A percentile compares a stretch with the other conserved stretches of the same genome.
phyloP scores from a whole-genome alignment of 1,140 invertebrate species.

The Globodera rostochiensis region DNA sequence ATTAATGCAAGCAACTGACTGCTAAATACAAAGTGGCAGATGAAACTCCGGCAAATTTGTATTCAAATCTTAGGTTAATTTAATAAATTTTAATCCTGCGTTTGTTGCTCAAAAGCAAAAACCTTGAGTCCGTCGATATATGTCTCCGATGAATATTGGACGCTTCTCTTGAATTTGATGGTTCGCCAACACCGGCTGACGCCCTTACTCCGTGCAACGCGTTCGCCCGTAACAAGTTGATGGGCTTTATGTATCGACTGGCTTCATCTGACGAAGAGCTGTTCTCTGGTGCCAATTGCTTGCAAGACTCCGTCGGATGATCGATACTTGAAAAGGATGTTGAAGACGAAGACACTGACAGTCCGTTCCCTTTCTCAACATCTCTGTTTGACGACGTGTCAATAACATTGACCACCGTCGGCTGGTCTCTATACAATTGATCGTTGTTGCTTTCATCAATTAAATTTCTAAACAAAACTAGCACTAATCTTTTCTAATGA shows the following conservation, averaged over 20 bases:
- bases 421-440: not conserved
- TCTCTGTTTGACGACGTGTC: not conserved
- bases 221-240: constrained; percentile 40
- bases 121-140: not conserved
- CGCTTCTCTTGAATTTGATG: not conserved
- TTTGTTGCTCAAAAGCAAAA: not conserved
- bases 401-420: not conserved
- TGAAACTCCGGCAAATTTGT: too few relatives aligned
- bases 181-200: not conserved
- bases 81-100: too few relatives aligned
- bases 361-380: not conserved
- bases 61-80: too few relatives aligned
- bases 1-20: not conserved
- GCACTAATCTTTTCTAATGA: not conserved
- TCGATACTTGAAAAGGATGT: not conserved
- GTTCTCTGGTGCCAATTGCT: not conserved
- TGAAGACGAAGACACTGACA: not conserved
- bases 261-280: constrained; percentile 18
- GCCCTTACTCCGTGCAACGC: not conserved
- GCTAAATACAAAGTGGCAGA: not conserved
- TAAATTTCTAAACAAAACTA: not conserved
- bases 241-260: constrained; percentile 50
- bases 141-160: not conserved
- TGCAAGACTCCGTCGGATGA: not conserved
- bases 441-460: not conserved